Evolutionary conservation across 2,113 vertebrate species (phyloP).

Genomic region (Gymnorhina tibicen): DNA sequence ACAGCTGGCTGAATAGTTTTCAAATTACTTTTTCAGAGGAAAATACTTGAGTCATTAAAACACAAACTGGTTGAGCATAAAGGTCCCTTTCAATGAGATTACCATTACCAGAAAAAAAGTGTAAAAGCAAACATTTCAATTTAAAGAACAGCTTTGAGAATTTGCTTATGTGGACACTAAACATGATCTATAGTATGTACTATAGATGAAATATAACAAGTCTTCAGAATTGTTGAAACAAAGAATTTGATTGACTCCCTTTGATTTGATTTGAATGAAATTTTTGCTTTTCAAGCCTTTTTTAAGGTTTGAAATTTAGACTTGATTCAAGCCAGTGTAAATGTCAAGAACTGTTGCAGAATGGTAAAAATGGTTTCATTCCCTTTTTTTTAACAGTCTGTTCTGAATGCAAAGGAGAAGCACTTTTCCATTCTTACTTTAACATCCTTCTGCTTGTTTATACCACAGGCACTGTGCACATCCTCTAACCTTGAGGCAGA

Average conservation of each 20-base stretch:
- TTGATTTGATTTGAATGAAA: background rate
- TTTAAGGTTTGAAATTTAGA: background rate
- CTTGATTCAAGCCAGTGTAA: background rate
- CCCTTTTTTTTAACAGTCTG: background rate
- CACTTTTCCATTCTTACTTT: background rate
- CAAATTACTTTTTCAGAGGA: background rate
- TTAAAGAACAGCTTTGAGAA: background rate
- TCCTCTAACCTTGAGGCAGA: background rate
- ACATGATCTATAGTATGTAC: background rate
- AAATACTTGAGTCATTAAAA: background rate
- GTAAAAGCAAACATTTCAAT: background rate
- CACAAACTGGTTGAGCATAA: background rate
- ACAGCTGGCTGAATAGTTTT: conserved; percentile 7
- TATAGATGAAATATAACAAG: background rate
- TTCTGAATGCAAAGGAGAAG: background rate
- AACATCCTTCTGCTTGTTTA: background rate
- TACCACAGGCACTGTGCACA: background rate
- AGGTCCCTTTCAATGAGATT: background rate
- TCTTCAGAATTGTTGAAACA: background rate
- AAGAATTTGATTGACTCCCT: background rate
- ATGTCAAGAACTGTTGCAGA: background rate
- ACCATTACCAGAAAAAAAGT: background rate
- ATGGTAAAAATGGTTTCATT: background rate
- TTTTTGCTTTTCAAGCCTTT: background rate
- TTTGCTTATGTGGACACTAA: background rate